These are phyloP conservation scores for Morone saxatilis DNA, from an alignment of 2,113 vertebrate genomes.

Conservation along the genomic window DNA sequence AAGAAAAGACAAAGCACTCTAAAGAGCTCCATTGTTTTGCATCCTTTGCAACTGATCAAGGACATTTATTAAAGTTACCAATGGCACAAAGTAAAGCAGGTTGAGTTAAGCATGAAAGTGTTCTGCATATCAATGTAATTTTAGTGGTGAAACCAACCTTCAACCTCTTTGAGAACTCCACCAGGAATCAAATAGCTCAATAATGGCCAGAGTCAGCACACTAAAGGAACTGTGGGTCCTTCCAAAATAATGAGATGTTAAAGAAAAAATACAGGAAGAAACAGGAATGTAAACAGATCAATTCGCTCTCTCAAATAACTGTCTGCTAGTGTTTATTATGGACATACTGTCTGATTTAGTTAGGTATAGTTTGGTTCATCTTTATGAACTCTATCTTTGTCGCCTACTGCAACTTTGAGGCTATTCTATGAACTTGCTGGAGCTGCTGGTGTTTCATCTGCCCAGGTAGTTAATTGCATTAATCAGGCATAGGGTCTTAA, in stretches of 20 bases:
- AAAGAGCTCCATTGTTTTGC: background rate
- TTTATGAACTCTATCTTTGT: background rate
- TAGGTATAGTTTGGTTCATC: constrained; percentile 25
- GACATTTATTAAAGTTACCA: background rate
- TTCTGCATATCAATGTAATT: background rate
- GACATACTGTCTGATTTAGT: background rate
- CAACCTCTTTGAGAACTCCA: background rate
- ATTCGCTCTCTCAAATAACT: background rate
- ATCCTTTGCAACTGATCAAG: background rate
- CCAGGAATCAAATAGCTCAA: background rate
- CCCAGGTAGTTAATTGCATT: constrained; percentile 9
- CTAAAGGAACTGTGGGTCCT: background rate
- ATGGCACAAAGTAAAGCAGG: background rate
- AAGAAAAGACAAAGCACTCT: background rate
- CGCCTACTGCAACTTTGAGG: background rate
- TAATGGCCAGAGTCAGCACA: constrained; percentile 34
- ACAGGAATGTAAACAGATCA: constrained; percentile 37
- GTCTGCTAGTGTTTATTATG: constrained; percentile 5
- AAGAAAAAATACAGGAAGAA: constrained; percentile 18
- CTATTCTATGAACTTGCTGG: background rate
- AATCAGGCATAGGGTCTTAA: background rate
- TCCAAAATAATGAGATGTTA: constrained; percentile 22
- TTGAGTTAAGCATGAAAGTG: constrained; percentile 9
- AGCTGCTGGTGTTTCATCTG: constrained; percentile 1
- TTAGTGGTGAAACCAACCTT: background rate